Evolutionary conservation across 2,797 vertebrate genomes (phyloP).

Genomic region (Ciconia nigra): DNA sequence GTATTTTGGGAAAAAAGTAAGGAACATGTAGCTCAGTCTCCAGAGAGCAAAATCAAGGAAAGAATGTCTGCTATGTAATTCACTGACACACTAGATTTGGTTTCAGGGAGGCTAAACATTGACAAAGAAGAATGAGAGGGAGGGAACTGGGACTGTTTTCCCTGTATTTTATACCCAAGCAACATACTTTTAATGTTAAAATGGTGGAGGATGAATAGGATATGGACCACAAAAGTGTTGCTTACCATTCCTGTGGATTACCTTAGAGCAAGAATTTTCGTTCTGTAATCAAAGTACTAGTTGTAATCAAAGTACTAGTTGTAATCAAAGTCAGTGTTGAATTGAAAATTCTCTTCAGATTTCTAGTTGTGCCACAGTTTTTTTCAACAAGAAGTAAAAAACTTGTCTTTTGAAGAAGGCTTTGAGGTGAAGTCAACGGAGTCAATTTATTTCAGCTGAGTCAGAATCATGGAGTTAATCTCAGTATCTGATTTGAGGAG

Average conservation of each 20-base stretch:
- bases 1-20: neutral
- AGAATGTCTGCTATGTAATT: neutral
- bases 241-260: neutral
- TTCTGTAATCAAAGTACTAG: neutral
- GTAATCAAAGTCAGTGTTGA: neutral
- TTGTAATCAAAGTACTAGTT: neutral
- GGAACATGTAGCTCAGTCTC: neutral
- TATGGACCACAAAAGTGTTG: neutral
- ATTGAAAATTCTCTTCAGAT: neutral
- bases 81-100: neutral
- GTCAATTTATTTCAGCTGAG: neutral
- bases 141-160: neutral
- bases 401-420: neutral
- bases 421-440: neutral
- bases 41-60: slow-evolving; percentile 29
- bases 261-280: neutral
- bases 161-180: neutral
- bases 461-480: neutral
- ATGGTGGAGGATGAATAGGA: neutral
- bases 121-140: neutral
- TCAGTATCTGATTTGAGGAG: neutral
- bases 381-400: neutral
- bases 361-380: neutral
- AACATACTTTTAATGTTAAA: neutral
- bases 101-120: neutral